phyloP scores from a whole-genome alignment of 2,113 vertebrate species.

The Helogale parvula region DNA sequence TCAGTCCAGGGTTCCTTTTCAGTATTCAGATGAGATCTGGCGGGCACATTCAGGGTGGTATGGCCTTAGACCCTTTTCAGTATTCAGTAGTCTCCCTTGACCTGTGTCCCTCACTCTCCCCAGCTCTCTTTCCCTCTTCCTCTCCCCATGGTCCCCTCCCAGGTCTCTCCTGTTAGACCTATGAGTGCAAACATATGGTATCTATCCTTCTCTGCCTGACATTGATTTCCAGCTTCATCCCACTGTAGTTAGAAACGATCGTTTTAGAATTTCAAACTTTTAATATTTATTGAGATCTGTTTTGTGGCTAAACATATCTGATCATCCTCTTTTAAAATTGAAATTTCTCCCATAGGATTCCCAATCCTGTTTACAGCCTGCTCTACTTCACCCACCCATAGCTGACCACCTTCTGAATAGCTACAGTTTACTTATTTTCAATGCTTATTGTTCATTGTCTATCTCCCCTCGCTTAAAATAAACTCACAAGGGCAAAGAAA shows the following conservation, averaged over 20 bases:
- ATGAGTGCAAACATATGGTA: too few relatives aligned
- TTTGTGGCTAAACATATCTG: background rate
- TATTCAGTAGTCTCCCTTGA: too few relatives aligned
- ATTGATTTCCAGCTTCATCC: background rate
- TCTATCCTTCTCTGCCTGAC: background rate
- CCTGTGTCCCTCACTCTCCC: too few relatives aligned
- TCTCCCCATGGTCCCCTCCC: too few relatives aligned
- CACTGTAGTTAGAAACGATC: background rate
- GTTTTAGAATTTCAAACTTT: background rate
- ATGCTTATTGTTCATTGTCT: background rate
- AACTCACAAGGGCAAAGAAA: background rate
- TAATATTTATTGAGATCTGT: background rate
- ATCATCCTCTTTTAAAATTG: background rate
- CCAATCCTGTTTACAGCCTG: background rate
- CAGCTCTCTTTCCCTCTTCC: too few relatives aligned
- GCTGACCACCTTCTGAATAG: background rate
- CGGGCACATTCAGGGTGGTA: too few relatives aligned
- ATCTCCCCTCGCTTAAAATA: background rate
- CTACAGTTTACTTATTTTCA: background rate
- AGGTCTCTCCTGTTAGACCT: too few relatives aligned
- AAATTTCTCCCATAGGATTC: background rate
- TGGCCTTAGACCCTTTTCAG: too few relatives aligned
- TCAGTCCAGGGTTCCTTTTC: too few relatives aligned
- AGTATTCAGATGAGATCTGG: too few relatives aligned
- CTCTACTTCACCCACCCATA: background rate